phyloP scores from a whole-genome alignment of 2,888 invertebrate genomes.

The Lottia gigantea region DNA sequence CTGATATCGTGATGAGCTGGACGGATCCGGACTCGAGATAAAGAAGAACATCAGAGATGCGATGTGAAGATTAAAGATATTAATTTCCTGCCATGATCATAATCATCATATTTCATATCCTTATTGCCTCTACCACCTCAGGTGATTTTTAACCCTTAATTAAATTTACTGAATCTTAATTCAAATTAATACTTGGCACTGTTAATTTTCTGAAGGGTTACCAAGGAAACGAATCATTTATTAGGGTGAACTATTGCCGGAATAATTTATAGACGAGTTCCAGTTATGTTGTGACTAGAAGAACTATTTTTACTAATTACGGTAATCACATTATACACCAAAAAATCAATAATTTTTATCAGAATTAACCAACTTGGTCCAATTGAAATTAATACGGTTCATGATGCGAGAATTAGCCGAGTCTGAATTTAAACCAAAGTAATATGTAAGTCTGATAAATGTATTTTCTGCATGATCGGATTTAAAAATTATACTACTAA shows the following conservation, averaged over 20 bases:
- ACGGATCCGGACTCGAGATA: no score
- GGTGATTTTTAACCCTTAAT: not conserved
- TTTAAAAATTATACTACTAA: no score
- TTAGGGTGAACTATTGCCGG: not conserved
- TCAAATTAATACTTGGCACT: not conserved
- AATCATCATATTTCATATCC: not conserved
- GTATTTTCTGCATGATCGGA: no score
- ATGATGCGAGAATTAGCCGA: no score
- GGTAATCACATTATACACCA: not conserved
- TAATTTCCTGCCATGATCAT: conserved; percentile 2
- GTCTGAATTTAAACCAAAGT: no score
- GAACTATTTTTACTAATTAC: conserved; percentile 8
- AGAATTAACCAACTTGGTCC: not conserved
- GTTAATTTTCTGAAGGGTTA: conserved; percentile 6
- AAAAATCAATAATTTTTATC: conserved; percentile 7
- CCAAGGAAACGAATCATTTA: not conserved
- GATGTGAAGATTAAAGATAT: not conserved
- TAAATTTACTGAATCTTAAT: conserved; percentile 2
- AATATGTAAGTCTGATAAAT: no score
- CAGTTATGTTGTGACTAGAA: not conserved
- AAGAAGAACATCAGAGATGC: no score
- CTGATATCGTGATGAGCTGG: no score
- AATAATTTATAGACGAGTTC: not conserved
- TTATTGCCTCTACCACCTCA: not conserved
- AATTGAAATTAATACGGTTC: no score